Evolutionary conservation across 2,888 invertebrate species (phyloP), one percentile per base, ranked within the genome.

Genomic region (Agonopterix subpropinquella): DNA sequence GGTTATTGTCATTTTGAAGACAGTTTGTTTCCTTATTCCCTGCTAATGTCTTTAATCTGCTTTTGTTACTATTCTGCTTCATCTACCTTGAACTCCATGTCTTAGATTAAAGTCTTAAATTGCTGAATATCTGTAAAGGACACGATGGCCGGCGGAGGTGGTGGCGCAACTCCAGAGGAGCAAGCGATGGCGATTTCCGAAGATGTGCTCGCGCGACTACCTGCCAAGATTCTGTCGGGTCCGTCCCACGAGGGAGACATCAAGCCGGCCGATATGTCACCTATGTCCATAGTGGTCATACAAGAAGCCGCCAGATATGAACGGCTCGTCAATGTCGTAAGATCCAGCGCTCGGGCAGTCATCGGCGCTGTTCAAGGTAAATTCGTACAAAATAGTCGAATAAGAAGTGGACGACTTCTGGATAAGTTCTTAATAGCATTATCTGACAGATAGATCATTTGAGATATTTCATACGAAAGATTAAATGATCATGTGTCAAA

Each of bases 231-330:
- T 93, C 91, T 85, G 89, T 92, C 85, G 70, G 96, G 61, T 83
- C 93, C 70, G 68, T 87, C 57, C 85, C 94, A 48, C 83, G 93
- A 70, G 77, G 90, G 73, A 89, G 93, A 80, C 93, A 93, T 89
- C 92, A 97, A 49, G 93, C 95, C 50, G 72, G 89, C 59, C 91
- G 97, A 82, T 80, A 92, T 76, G 96, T 97, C 89, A 8, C 97
- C 97, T 62, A 96, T 98, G 96, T 97, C 98, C 67, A 97, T 97
- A 1, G 97, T 98, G 0, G 89, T 98, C 47, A 94, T 96, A 3
- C 96, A 96, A 76, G 96, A 96, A 78, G 94, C 96, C 85, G 93
- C 92, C 7, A 79, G 96, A 46, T 96, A 94, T 64, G 95, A 95
- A 54, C 90, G 91, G 46, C 87, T 98, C 5, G 89, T 95, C n/a